A percentile compares a stretch with the other conserved stretches of the same genome.
Evolutionary conservation across 2,888 invertebrate genomes (phyloP).

Genomic region (Myathropa florea): DNA sequence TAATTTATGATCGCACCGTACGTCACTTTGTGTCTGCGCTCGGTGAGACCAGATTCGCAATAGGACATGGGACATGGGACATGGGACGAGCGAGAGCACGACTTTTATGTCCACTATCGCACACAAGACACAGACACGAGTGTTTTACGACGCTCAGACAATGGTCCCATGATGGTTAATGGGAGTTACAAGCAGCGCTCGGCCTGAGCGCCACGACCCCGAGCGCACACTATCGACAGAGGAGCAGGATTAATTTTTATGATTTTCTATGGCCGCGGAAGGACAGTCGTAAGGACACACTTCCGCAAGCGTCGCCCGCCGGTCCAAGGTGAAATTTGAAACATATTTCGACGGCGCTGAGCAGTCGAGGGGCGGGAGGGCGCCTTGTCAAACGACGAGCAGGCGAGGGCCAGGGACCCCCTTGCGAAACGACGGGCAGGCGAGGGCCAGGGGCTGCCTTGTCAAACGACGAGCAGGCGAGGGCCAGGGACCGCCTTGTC

Average conservation of each 20-base stretch:
- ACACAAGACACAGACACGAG: conserved; percentile 25
- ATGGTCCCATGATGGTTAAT: conserved; percentile 21
- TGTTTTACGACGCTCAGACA: conserved; percentile 45
- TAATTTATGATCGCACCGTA: conserved; percentile 59
- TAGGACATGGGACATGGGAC: conserved; percentile 39
- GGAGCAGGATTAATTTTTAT: conserved; percentile 54
- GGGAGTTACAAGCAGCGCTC: neutral
- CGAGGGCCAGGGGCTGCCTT: no score
- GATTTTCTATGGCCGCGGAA: conserved; percentile 19
- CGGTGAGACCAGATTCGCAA: conserved; percentile 33
- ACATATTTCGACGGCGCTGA: conserved; percentile 41
- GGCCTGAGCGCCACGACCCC: neutral
- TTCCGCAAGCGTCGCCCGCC: conserved; percentile 25
- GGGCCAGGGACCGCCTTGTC: no score
- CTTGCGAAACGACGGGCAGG: no score
- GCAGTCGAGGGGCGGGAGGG: neutral
- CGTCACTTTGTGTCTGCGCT: conserved; percentile 39
- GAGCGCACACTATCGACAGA: conserved; percentile 16
- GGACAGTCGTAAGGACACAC: conserved; percentile 25
- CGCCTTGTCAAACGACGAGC: neutral
- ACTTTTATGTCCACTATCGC: conserved; percentile 56
- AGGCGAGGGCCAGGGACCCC: no score
- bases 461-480: no score
- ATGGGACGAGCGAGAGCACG: neutral
- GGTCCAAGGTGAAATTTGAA: conserved; percentile 47